Percentiles rank a stretch among this genome's conserved stretches.
Conservation (phyloP, 1,140 invertebrate genomes). For the Himalopsyche phryganea region DNA sequence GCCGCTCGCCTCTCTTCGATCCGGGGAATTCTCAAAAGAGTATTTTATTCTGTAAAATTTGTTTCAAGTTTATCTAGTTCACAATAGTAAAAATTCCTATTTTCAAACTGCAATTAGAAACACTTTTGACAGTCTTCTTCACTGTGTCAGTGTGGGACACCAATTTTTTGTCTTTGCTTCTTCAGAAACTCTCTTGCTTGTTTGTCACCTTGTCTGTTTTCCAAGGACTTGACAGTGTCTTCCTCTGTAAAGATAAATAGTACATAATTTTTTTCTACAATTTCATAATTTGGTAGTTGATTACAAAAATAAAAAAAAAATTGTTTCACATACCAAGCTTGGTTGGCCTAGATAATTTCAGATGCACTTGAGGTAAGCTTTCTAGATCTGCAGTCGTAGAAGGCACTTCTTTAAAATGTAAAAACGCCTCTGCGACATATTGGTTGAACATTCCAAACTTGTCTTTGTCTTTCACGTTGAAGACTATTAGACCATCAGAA, state of each 20-base stretch:
- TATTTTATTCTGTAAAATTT: no score
- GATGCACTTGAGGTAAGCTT: constrained; percentile 69
- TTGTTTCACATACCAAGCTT: constrained; percentile 68
- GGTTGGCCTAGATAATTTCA: constrained; percentile 77
- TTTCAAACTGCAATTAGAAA: background rate
- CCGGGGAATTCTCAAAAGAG: no score
- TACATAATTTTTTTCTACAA: no score
- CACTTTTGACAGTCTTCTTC: background rate
- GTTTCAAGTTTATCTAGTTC: no score
- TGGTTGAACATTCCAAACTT: constrained; percentile 84
- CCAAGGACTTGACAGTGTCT: constrained; percentile 73
- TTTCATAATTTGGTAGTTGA: no score
- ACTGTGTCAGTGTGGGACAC: constrained; percentile 30
- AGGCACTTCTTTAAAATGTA: constrained; percentile 71
- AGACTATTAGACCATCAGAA: constrained; percentile 74
- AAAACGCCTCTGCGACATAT: constrained; percentile 90
- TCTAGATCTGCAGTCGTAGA: constrained; percentile 59
- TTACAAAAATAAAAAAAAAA: no score
- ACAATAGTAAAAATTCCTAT: background rate
- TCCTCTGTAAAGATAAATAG: constrained; percentile 63
- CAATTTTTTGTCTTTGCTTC: constrained; percentile 67
- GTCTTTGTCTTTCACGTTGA: constrained; percentile 94
- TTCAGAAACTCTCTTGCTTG: constrained; percentile 88
- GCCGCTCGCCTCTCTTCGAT: no score
- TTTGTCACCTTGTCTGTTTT: constrained; percentile 83